Base-by-base conservation (phyloP, 1,140 invertebrate genomes). In the Gryon sp. region DNA sequence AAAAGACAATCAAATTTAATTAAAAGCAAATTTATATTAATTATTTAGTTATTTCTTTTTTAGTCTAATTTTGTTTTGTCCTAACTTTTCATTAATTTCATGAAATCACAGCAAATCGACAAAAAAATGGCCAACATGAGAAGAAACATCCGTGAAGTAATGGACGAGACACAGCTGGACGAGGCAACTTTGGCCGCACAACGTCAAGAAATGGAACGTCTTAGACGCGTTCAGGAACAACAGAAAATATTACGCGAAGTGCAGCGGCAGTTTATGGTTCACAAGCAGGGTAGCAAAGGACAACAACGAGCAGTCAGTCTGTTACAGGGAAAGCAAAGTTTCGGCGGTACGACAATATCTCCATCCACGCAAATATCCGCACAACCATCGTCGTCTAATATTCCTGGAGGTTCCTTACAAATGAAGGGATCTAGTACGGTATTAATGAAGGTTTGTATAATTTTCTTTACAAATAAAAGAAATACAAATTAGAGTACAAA, bases 181-280 rank as follows among this genome's bases (percentile, higher is more conserved):
- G 94, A 95, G 74, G 94, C 95, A 5, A 98, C 97, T 4, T 83
- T 98, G n/a, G 93, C 93, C 15, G 97, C 97, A 1, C 97, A 98
- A 84, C 90, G 95, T 22, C 96, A 97, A 84, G 97, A 99, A 88
- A 93, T 94, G 78, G 97, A 98, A 83, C 90, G 97, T 83, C 88
- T 96, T 41, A 90, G 93, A 9, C 89, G 94, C n/a, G 94, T 96
- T 18, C 94, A 95, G 82, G 94, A 95, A 80, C 94, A 95, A 79
- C 94, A 96, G 80, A 91, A 92, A 79, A 92, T 94, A 45, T 93
- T 95, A 75, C 91, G 94, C 70, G 94, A 95, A 85, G 91, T 94
- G 16, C 92, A 94, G 82, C 90, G 92, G 75, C 93, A 94, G 84
- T 93, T 93, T 57, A 91, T 92, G 26, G 89, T 93, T 22, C 93